These are phyloP conservation scores for Pseudonaja textilis DNA, from an alignment of 2,113 vertebrate genomes.

Conservation along the genomic window DNA sequence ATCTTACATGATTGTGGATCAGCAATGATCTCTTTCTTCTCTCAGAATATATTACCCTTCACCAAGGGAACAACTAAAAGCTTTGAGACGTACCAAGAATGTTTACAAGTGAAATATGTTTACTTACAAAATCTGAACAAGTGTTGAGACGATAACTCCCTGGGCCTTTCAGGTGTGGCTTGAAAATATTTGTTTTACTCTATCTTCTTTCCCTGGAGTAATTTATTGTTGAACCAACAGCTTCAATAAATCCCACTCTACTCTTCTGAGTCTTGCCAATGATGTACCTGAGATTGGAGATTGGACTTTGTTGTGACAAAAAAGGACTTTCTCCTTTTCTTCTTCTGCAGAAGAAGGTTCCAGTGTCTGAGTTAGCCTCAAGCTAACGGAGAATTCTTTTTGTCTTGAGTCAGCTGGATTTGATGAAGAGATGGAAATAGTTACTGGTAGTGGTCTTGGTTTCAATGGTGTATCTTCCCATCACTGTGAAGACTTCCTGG, in stretches of 20 bases:
- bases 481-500: neutral
- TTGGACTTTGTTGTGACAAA: neutral
- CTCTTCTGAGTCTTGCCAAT: constrained; percentile 1
- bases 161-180: constrained; percentile 40
- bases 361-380: neutral
- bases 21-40: neutral
- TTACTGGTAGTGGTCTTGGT: neutral
- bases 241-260: neutral
- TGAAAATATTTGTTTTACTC: too few relatives aligned
- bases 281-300: neutral
- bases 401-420: neutral
- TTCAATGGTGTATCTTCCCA: neutral
- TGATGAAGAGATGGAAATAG: neutral
- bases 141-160: constrained; percentile 53
- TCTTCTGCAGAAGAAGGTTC: neutral
- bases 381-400: neutral
- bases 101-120: constrained; percentile 64
- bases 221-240: constrained; percentile 46
- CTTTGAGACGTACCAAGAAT: constrained; percentile 56
- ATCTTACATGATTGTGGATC: neutral
- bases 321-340: neutral
- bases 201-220: constrained; percentile 27
- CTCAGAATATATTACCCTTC: constrained; percentile 43
- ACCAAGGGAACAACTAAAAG: constrained; percentile 51
- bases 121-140: constrained; percentile 61